Conservation (phyloP, 1,140 invertebrate species). For the Sinonovacula constricta region DNA sequence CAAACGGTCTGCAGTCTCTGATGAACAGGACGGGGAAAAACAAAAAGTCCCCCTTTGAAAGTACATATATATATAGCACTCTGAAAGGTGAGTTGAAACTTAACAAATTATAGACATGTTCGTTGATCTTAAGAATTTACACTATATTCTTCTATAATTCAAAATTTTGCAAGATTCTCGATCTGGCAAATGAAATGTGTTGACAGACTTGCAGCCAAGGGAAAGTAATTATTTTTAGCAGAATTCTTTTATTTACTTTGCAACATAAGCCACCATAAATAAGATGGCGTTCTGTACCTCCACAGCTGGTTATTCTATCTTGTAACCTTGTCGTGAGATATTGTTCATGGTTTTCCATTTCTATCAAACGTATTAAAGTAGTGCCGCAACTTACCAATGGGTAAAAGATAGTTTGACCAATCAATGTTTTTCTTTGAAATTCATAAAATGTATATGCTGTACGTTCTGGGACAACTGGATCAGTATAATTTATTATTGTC, state of each 20-base stretch:
- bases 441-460: no score
- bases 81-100: no score
- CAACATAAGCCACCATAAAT: constrained; percentile 18
- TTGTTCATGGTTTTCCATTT: no score
- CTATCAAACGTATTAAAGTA: constrained; percentile 19
- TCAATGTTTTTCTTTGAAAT: no score
- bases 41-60: no score
- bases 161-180: not conserved
- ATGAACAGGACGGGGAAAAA: no score
- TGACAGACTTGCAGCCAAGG: not conserved
- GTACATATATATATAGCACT: no score
- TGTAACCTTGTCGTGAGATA: constrained; percentile 15
- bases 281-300: no score
- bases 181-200: not conserved
- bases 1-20: no score
- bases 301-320: constrained; percentile 11
- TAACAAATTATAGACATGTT: not conserved
- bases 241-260: constrained; percentile 13
- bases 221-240: constrained; percentile 5
- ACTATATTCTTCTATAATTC: not conserved
- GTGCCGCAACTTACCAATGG: constrained; percentile 7
- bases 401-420: no score
- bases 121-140: not conserved
- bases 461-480: no score
- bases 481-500: no score